These are phyloP conservation scores for Cataglyphis albicans DNA, from an alignment of 2,888 invertebrate genomes.

Conservation along the genomic window DNA sequence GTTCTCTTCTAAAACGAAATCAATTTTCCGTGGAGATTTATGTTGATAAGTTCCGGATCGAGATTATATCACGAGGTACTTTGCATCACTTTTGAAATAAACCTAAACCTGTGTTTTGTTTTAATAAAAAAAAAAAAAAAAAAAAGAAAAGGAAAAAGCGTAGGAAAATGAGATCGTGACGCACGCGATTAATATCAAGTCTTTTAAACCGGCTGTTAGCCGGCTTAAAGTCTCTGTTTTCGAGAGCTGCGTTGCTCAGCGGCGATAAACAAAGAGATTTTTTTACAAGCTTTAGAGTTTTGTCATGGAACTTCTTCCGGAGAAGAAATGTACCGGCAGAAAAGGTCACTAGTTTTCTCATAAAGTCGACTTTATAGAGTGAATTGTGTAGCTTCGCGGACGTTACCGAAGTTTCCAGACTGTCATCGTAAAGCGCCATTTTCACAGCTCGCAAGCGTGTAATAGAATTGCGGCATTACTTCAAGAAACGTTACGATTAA, in stretches of 20 bases:
- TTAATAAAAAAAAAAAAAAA: background rate
- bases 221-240: conserved; percentile 18
- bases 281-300: conserved; percentile 26
- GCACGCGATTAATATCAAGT: background rate
- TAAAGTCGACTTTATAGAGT: conserved; percentile 72
- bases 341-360: conserved; percentile 68
- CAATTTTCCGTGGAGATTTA: conserved; percentile 32
- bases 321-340: conserved; percentile 51
- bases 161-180: conserved; percentile 5
- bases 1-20: conserved; percentile 25
- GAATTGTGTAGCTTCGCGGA: conserved; percentile 66
- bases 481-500: conserved; percentile 69
- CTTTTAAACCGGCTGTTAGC: background rate
- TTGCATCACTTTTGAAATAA: conserved; percentile 16
- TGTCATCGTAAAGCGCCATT: conserved; percentile 74
- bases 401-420: conserved; percentile 74
- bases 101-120: background rate
- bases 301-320: conserved; percentile 42
- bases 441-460: conserved; percentile 69
- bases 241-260: background rate
- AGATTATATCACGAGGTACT: conserved; percentile 7
- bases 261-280: conserved; percentile 50
- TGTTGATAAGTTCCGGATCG: conserved; percentile 25
- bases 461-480: conserved; percentile 72
- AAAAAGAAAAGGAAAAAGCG: too few relatives aligned